Conservation (phyloP, 2,797 vertebrate genomes). For the Pseudotriccus pelzelni region DNA sequence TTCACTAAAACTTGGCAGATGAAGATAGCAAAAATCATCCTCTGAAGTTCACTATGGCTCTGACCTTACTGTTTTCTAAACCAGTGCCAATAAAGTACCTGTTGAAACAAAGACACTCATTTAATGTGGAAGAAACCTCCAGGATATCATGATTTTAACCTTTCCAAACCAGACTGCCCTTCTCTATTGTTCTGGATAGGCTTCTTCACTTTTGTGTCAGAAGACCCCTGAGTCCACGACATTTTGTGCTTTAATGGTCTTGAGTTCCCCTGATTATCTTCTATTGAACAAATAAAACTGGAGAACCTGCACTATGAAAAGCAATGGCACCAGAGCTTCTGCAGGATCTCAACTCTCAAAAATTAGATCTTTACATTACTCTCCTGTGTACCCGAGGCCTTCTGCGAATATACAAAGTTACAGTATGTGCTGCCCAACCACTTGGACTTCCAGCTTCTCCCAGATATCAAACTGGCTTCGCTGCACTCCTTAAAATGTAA, state of each 20-base stretch:
- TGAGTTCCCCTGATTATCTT: background rate
- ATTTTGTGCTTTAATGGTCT: background rate
- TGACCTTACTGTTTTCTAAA: constrained; percentile 17
- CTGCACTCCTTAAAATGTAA: background rate
- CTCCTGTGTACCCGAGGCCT: background rate
- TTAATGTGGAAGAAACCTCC: background rate
- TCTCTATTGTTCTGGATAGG: background rate
- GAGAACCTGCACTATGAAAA: background rate
- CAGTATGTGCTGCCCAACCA: background rate
- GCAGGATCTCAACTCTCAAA: background rate
- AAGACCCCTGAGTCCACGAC: background rate
- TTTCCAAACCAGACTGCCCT: background rate
- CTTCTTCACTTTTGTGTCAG: background rate
- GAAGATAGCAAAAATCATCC: background rate
- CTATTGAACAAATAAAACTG: rapidly evolving
- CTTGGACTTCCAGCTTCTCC: background rate
- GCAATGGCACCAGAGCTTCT: background rate
- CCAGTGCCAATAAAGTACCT: background rate
- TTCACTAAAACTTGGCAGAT: background rate
- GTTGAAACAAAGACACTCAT: background rate
- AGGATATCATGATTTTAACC: background rate
- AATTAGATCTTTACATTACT: background rate
- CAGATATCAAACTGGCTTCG: background rate
- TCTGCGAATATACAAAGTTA: background rate
- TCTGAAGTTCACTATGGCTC: background rate